Conservation (phyloP, 2,797 vertebrate species). For the Tamandua tetradactyla region DNA sequence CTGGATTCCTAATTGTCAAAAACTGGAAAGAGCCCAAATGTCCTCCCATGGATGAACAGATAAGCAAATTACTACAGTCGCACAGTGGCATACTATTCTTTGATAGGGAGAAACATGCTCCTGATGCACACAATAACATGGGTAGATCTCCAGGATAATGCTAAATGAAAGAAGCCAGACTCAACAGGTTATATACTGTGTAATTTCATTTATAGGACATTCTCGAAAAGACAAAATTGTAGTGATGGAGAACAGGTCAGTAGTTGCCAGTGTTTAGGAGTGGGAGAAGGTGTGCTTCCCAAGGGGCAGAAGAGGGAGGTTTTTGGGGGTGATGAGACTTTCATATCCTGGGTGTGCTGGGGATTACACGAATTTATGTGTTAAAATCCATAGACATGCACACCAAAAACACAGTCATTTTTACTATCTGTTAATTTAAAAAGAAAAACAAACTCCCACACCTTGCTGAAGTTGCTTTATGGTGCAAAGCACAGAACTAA, state of each 20-base stretch:
- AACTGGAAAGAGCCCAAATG: neutral
- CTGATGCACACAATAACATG: rapidly evolving
- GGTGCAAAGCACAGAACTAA: neutral
- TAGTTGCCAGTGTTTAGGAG: neutral
- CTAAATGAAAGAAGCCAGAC: neutral
- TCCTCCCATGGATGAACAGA: neutral
- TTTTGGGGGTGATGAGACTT: neutral
- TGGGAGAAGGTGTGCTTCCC: neutral
- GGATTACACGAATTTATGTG: neutral
- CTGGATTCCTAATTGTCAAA: neutral
- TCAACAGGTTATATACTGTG: rapidly evolving
- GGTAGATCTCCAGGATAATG: neutral
- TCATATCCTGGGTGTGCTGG: neutral
- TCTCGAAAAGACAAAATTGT: neutral
- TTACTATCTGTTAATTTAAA: neutral
- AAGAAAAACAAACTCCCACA: conserved; percentile 47
- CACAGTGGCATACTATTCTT: neutral
- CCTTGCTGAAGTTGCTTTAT: neutral
- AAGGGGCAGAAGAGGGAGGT: neutral
- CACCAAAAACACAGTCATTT: neutral
- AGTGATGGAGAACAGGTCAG: neutral
- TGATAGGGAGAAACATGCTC: neutral
- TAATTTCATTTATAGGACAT: neutral
- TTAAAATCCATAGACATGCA: neutral
- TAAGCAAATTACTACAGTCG: neutral